Evolutionary conservation across 2,113 vertebrate genomes (phyloP).

Genomic region (Struthio camelus): DNA sequence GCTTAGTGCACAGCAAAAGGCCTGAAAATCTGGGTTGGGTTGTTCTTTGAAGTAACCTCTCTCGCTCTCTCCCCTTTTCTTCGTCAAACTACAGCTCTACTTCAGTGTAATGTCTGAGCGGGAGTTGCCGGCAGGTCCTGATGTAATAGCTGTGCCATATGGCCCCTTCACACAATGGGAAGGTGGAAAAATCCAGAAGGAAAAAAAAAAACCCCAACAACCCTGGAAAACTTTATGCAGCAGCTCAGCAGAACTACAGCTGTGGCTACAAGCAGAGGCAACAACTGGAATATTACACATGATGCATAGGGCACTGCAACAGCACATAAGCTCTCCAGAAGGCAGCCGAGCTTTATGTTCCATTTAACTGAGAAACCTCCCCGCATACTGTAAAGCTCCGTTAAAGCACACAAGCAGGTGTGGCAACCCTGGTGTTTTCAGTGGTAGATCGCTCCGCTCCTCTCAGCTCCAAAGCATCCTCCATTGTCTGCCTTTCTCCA

Average conservation of each 20-base stretch:
- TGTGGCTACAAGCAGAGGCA: slow-evolving; percentile 46
- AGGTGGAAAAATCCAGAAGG: slow-evolving; percentile 54
- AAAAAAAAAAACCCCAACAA: neutral
- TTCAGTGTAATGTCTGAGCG: neutral
- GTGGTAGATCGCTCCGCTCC: neutral
- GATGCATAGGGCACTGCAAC: slow-evolving; percentile 16
- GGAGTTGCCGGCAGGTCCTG: slow-evolving; percentile 45
- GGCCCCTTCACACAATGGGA: slow-evolving; percentile 12
- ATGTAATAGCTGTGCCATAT: slow-evolving; percentile 21
- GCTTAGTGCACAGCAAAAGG: neutral
- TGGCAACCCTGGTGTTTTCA: neutral
- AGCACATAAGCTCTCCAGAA: slow-evolving; percentile 26
- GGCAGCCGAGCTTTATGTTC: slow-evolving; percentile 62
- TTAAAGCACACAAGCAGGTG: neutral
- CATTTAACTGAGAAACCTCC: slow-evolving; percentile 57
- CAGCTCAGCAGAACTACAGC: slow-evolving; percentile 31
- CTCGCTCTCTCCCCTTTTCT: neutral
- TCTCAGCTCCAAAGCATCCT: slow-evolving; percentile 8
- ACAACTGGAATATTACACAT: neutral
- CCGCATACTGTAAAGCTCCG: neutral
- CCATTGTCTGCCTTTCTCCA: slow-evolving; percentile 25
- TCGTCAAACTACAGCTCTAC: neutral
- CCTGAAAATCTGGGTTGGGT: neutral
- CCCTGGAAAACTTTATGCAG: slow-evolving; percentile 46
- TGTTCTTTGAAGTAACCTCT: neutral